phyloP scores from a whole-genome alignment of 2,113 vertebrate genomes.

The Erpornis zantholeuca region DNA sequence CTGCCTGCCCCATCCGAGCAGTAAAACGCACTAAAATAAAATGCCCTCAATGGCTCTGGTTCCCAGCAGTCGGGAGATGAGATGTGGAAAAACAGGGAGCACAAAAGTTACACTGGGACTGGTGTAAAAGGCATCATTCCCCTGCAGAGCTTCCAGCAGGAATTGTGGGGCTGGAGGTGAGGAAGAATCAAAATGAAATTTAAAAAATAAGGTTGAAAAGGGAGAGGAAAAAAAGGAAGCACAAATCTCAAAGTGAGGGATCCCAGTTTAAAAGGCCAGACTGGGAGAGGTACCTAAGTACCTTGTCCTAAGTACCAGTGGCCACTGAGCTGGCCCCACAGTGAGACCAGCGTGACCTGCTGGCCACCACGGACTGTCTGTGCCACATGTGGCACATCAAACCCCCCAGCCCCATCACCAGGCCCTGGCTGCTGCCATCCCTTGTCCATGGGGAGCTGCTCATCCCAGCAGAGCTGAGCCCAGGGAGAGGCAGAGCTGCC shows the following conservation, averaged over 20 bases:
- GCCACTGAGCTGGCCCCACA: accelerated
- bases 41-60: background rate
- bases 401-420: background rate
- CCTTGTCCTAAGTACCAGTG: accelerated
- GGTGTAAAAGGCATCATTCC: accelerated
- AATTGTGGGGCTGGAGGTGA: background rate
- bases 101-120: background rate
- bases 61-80: background rate
- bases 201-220: background rate
- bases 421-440: background rate
- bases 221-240: background rate
- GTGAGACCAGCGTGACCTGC: accelerated
- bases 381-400: accelerated
- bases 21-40: background rate
- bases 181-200: background rate
- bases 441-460: background rate
- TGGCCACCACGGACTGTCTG: background rate
- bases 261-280: background rate
- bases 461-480: accelerated
- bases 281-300: accelerated
- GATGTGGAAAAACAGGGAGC: background rate
- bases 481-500: background rate
- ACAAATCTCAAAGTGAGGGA: background rate
- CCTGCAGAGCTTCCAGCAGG: background rate
- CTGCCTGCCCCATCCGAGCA: accelerated